Percentiles rank a stretch among this genome's conserved stretches.
phyloP scores from a whole-genome alignment of 2,888 invertebrate genomes.

The Pheosia tremula region DNA sequence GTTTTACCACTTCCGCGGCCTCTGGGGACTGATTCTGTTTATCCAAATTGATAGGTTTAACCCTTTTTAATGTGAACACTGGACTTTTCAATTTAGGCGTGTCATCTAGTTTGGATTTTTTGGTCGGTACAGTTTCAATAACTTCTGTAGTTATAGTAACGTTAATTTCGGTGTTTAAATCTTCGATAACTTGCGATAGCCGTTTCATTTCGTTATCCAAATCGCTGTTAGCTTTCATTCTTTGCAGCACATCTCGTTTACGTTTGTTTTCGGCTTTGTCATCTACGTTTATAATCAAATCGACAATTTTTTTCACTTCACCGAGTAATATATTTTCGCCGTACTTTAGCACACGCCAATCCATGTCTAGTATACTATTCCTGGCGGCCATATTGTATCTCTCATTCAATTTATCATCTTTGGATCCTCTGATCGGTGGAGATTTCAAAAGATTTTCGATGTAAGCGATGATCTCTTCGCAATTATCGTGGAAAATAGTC shows the following conservation, averaged over 20 bases:
- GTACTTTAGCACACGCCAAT: constrained; percentile 78
- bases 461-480: constrained; percentile 72
- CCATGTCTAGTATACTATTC: constrained; percentile 75
- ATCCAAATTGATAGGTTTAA: constrained; percentile 66
- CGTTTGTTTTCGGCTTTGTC: constrained; percentile 60
- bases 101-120: constrained; percentile 48
- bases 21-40: constrained; percentile 31
- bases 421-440: constrained; percentile 44
- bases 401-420: constrained; percentile 66
- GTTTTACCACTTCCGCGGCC: constrained; percentile 32
- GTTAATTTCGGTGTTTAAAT: constrained; percentile 64
- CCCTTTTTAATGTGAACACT: constrained; percentile 69
- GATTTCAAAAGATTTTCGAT: constrained; percentile 66
- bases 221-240: constrained; percentile 63
- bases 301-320: constrained; percentile 72
- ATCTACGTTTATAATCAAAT: constrained; percentile 58
- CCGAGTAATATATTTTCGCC: constrained; percentile 78
- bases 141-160: constrained; percentile 46
- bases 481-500: constrained; percentile 74
- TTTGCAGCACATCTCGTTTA: constrained; percentile 55
- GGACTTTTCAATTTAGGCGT: constrained; percentile 61
- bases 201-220: constrained; percentile 78
- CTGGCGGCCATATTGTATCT: constrained; percentile 70
- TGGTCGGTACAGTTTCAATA: constrained; percentile 36
- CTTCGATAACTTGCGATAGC: constrained; percentile 73